phyloP scores from a whole-genome alignment of 2,113 vertebrate genomes.

The Hippocampus abdominalis region DNA sequence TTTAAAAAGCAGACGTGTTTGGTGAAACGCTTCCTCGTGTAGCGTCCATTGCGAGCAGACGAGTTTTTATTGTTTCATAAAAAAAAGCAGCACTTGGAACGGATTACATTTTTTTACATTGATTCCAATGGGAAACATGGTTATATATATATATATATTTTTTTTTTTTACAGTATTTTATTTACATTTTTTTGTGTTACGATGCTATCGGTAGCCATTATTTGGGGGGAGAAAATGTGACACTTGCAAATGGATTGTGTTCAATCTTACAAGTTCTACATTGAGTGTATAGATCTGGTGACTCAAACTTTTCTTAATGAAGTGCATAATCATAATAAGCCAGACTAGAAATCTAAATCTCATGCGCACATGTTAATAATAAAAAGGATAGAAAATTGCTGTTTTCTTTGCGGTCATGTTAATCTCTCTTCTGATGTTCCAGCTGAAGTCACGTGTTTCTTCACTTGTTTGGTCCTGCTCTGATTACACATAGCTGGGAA shows the following conservation, averaged over 20 bases:
- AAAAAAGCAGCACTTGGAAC: too few species aligned
- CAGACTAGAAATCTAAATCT: background rate
- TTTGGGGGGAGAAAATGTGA: too few species aligned
- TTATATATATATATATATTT: too few species aligned
- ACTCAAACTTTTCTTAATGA: background rate
- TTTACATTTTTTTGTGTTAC: too few species aligned
- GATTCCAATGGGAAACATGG: too few species aligned
- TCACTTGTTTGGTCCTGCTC: conserved; percentile 22
- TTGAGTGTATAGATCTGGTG: background rate
- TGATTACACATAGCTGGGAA: conserved; percentile 25
- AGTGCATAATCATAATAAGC: background rate
- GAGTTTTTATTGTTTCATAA: too few species aligned
- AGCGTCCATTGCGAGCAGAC: too few species aligned
- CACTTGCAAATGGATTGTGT: background rate
- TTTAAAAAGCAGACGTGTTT: too few species aligned
- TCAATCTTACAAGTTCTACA: background rate
- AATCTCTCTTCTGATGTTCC: conserved; percentile 14
- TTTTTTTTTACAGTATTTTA: too few species aligned
- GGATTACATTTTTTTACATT: too few species aligned
- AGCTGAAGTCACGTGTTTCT: conserved; percentile 9
- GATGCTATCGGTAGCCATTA: too few species aligned
- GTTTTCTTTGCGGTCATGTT: conserved; percentile 12
- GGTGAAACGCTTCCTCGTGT: too few species aligned
- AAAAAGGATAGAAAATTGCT: conserved; percentile 15
- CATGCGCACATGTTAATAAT: conserved; percentile 29